phyloP scores from a whole-genome alignment of 2,888 invertebrate species.

The Caenorhabditis sp. region DNA sequence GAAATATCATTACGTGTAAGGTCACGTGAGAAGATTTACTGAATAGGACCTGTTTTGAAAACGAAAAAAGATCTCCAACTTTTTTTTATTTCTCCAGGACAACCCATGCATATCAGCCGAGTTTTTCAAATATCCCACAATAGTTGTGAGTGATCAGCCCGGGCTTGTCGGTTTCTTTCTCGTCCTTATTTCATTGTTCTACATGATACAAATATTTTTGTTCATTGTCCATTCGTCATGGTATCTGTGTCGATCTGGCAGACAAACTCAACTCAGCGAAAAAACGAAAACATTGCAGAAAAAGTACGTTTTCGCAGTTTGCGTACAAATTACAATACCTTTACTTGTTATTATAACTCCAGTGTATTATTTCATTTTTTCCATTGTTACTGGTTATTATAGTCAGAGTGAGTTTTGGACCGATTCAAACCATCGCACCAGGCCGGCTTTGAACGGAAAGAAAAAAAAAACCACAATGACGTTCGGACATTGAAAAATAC shows the following conservation, averaged over 20 bases:
- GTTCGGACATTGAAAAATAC: no score
- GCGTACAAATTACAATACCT: slow-evolving; percentile 17
- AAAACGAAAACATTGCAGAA: slow-evolving; percentile 10
- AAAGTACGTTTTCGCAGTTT: slow-evolving; percentile 14
- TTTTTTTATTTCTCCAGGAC: slow-evolving; percentile 4
- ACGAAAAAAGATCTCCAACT: no score
- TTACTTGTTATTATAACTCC: slow-evolving; percentile 13
- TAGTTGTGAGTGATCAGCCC: slow-evolving; percentile 19
- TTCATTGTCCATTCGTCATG: background rate
- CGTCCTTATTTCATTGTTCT: slow-evolving; percentile 9
- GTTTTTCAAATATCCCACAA: slow-evolving; percentile 1
- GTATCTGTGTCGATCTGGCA: slow-evolving; percentile 23
- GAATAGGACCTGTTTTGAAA: no score
- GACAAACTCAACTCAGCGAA: slow-evolving; percentile 9
- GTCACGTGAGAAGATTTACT: no score
- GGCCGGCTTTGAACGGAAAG: no score
- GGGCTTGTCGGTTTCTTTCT: slow-evolving; percentile 7
- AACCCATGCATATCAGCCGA: background rate
- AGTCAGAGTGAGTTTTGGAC: slow-evolving; percentile 26
- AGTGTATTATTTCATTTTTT: slow-evolving; percentile 12
- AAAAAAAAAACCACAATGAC: no score
- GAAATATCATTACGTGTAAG: no score
- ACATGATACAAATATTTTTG: slow-evolving; percentile 8
- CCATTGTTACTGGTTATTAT: slow-evolving; percentile 14
- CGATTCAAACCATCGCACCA: no score